Evolutionary conservation across 2,113 vertebrate genomes (phyloP), one percentile per base, ranked within the genome.

Genomic region (Campylorhamphus procurvoides): DNA sequence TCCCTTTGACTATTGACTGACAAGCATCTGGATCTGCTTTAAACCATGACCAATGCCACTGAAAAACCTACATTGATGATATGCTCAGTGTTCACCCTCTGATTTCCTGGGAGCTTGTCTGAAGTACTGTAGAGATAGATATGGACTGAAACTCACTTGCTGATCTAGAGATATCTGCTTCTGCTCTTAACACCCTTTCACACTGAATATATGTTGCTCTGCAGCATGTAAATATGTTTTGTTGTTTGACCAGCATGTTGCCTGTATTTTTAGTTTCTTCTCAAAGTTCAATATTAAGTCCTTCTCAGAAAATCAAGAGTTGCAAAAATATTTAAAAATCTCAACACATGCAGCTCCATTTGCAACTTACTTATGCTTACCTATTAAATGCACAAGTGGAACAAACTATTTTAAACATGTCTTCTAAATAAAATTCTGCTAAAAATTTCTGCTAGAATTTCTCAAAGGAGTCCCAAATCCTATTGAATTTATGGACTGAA

Each of bases 11-110:
- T 92, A 49, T 27, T 92, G 84, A 47, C 50, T 92, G 49, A 87
- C 91, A 97, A 74, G 64, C 37, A 24, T 83, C 80, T 68, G 28
- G 27, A 50, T 95, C 50, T 87, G 78, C 84, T 95, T 88, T 80
- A 84, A 94, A 89, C 59, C 60, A 72, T 0, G 3, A 89, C 60
- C 68, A 92, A 67, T 35, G 83, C 58, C 85, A 86, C 80, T 35
- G 24, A 82, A 95, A 96, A 82, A 64, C 25, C 71, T 40, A 87
- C 5, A 69, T 67, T 44, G 84, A 47, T 37, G 40, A 20, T 74
- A 55, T 40, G 37, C 63, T 69, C 40, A 31, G 29, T 67, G 35
- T 55, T 96, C 73, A 74, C 49, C 37, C 25, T 52, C 44, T 47
- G 18, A 81, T 92, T 91, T 88, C 73, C 68, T 55, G 23, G 39